These are phyloP conservation scores for Sitodiplosis mosellana DNA, from an alignment of 1,140 invertebrate genomes.

Conservation along the genomic window DNA sequence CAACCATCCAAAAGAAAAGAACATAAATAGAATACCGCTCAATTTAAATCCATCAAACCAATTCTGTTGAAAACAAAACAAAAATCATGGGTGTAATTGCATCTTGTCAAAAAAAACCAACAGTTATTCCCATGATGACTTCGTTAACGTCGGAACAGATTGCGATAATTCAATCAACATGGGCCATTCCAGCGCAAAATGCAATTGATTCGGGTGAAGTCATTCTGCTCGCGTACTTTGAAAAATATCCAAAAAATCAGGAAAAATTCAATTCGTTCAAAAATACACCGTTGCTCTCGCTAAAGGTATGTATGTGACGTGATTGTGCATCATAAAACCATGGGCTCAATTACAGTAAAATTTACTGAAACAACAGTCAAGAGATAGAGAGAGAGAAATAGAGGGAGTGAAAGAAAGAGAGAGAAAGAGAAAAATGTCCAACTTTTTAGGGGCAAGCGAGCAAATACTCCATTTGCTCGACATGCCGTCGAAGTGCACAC, in stretches of 20 bases:
- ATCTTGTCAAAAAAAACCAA: too few relatives aligned
- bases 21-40: too few relatives aligned
- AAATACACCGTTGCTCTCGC: constrained; percentile 17
- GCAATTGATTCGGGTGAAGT: constrained; percentile 21
- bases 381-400: too few relatives aligned
- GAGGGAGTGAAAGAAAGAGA: too few relatives aligned
- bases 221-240: constrained; percentile 18
- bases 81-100: too few relatives aligned
- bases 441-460: not conserved
- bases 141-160: constrained; percentile 12
- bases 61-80: too few relatives aligned
- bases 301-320: constrained; percentile 8
- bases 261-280: constrained; percentile 19
- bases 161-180: constrained; percentile 21
- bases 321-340: not conserved
- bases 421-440: too few relatives aligned
- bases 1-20: too few relatives aligned
- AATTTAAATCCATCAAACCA: too few relatives aligned
- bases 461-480: too few relatives aligned
- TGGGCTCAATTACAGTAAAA: not conserved
- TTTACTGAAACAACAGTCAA: not conserved
- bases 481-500: too few relatives aligned
- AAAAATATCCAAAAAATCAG: constrained; percentile 21
- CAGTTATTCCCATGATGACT: too few relatives aligned
- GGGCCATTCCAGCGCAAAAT: constrained; percentile 20